Evolutionary conservation across 2,797 vertebrate species (phyloP), one percentile per base, ranked within the genome.

Genomic region (Anguilla obscura): DNA sequence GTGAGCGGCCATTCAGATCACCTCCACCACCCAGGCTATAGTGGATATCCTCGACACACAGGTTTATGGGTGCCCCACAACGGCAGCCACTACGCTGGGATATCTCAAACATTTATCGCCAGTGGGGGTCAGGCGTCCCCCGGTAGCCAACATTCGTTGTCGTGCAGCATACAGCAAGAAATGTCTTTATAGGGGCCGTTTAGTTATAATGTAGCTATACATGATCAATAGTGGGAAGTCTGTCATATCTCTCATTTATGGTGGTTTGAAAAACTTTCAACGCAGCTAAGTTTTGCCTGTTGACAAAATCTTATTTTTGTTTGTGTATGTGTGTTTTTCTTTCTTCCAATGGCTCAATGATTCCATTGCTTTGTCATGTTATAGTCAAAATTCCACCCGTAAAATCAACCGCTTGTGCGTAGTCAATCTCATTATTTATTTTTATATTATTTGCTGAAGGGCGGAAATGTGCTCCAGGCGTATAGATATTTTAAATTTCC

Each of bases 51-150:
- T 74, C 90, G 63, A 2, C 92, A 94, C 80, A 90, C 92, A 40
- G 58, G 92, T 6, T 91, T 95, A 48, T 84, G 95, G 66, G 91
- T 96, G 3, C 92, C 95, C 3, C 94, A 94, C 89, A 91, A 88
- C 90, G 92, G 91, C 1, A 90, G 86, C 8, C 87, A 93, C 3
- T 94, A 93, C 54, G 91, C 91, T 21, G 93, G 92, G 0, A 87
- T 93, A 85, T 92, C 92, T 3, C 95, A 92, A 69, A 94, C 93
- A 0, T 27, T 93, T 89, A 96, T 94, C 85, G 92, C 94, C 1
- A 92, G 93, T 0, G 91, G 91, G 30, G 91, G 88, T 84, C 86
- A 88, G 1, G 86, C 92, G 0, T 90, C 94, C 0, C 48, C 93
- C 84, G 88, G 88, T 79, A 92, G 21, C 85, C 94, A 92, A 91